Base-by-base conservation (phyloP, 2,797 vertebrate species). In the Microctenopoma steveboyesi region DNA sequence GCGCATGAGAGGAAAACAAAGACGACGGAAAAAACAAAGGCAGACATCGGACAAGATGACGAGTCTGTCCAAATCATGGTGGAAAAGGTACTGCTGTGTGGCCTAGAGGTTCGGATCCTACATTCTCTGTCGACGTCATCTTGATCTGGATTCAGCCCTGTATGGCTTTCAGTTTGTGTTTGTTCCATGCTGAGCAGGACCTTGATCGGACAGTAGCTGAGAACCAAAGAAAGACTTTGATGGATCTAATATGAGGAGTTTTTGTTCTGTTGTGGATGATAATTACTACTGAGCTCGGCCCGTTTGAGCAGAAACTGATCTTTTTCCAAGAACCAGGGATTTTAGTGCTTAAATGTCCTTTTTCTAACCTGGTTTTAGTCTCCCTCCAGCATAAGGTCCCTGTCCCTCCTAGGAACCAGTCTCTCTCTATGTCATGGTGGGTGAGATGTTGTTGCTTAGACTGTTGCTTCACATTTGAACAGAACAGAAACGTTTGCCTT, bases 41-140 rank as follows among this genome's bases (percentile, higher is more conserved):
- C 90, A 92, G 69, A 92, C 89, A 0, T 92, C 94, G 0, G 89
- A 92, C 72, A 94, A 93, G 84, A 93, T 95, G 93, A 94, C 91
- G 85, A 95, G 87, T 68, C 86, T 95, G 58, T 95, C 94, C 8
- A 92, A 94, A 81, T 94, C 94, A 0, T 95, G 94, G 94, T 95
- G 94, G 94, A 95, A 88, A 77, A 94, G 93, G 85, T 95, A 95
- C 88, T 95, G 93, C 86, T 95, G 94, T 72, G 87, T 95, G 83
- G 85, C 87, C 59, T 92, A 86, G 64, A 77, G 63, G 22, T 30
- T 57, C 59, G 22, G 22, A 35, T 61, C 49, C 49, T n/a, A 13
- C 40, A 77, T 57, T 47, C 60, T 60, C 15, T 22, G 6, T 35
- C 47, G 49, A 64, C 39, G 58, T 52, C 28, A 13, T 43, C 50